Conservation (phyloP, 2,888 invertebrate genomes). For the Oscheius onirici region DNA sequence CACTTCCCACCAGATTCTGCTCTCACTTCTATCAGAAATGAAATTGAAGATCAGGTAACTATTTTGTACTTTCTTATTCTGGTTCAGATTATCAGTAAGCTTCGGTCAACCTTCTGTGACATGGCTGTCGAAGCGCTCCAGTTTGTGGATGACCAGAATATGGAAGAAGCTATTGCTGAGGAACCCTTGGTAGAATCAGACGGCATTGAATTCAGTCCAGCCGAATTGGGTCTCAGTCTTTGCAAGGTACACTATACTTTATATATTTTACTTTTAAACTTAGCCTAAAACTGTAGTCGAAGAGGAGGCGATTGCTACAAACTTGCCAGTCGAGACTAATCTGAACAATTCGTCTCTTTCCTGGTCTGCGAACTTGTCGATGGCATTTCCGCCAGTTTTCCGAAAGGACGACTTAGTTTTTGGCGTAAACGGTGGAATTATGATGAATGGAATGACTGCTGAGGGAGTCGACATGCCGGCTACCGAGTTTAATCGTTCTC, state of each 20-base stretch:
- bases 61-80: neutral
- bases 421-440: constrained; percentile 67
- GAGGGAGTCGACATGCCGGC: constrained; percentile 33
- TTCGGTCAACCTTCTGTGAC: constrained; percentile 48
- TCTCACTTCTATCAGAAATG: constrained; percentile 34
- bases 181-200: constrained; percentile 13
- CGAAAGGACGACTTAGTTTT: constrained; percentile 64
- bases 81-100: constrained; percentile 28
- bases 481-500: neutral
- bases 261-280: neutral
- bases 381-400: constrained; percentile 67
- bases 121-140: constrained; percentile 50
- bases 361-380: constrained; percentile 65
- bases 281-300: constrained; percentile 7
- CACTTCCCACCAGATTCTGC: constrained; percentile 42
- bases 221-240: constrained; percentile 47
- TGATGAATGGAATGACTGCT: constrained; percentile 60
- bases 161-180: constrained; percentile 11
- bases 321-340: neutral
- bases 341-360: neutral
- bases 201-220: constrained; percentile 41
- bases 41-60: constrained; percentile 37
- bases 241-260: constrained; percentile 32
- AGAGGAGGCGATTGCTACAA: constrained; percentile 1
- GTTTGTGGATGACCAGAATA: constrained; percentile 36